A percentile compares a stretch with the other conserved stretches of the same genome.
These are phyloP conservation scores for Raja brachyura DNA, from an alignment of 2,113 vertebrate species.

Conservation along the genomic window DNA sequence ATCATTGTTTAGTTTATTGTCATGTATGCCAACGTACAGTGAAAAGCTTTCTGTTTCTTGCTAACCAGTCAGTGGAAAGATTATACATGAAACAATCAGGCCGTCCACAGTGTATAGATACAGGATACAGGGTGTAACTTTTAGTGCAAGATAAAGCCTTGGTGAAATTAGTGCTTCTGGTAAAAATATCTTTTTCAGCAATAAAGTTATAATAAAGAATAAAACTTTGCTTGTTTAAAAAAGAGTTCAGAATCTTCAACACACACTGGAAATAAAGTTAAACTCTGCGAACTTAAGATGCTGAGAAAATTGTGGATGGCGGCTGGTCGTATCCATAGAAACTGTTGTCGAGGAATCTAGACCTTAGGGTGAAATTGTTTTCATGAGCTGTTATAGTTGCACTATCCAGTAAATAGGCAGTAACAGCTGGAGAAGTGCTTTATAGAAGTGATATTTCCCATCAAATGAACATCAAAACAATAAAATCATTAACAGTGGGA, in stretches of 20 bases:
- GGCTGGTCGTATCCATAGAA: neutral
- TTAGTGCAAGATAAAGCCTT: neutral
- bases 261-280: neutral
- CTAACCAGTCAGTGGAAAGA: no score
- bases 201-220: neutral
- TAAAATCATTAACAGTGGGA: neutral
- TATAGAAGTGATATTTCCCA: neutral
- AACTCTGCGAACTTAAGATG: neutral
- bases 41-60: no score
- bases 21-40: no score
- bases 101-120: no score
- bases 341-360: no score
- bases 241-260: neutral
- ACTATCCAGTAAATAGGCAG: neutral
- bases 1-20: no score
- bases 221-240: neutral
- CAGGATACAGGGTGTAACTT: no score
- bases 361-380: neutral
- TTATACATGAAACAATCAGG: neutral
- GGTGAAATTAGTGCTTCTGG: neutral
- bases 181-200: neutral
- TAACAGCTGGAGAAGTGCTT: neutral
- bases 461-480: neutral
- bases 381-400: neutral
- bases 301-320: neutral